phyloP scores from a whole-genome alignment of 2,888 invertebrate species.

The Athalia cordata region DNA sequence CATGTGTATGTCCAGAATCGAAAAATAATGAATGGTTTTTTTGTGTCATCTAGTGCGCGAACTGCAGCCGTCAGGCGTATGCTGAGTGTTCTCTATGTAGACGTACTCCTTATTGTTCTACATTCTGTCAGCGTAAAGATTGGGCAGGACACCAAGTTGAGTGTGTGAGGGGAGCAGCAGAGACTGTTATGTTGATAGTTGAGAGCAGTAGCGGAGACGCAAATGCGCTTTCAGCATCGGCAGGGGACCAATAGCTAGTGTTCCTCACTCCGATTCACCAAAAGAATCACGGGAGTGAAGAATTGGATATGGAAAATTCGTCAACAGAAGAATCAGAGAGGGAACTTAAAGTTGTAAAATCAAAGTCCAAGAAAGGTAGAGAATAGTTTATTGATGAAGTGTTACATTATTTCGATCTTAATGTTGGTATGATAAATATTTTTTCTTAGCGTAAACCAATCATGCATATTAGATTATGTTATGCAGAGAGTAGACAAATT shows the following conservation, averaged over 20 bases:
- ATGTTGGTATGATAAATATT: background rate
- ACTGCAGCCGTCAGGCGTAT: constrained; percentile 91
- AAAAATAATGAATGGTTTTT: constrained; percentile 44
- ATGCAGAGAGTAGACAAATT: too few species aligned
- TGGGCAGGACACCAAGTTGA: constrained; percentile 92
- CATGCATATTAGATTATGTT: too few species aligned
- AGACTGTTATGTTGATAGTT: constrained; percentile 91
- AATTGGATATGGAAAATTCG: constrained; percentile 44
- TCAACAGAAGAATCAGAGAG: constrained; percentile 51
- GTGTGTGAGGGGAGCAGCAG: constrained; percentile 84
- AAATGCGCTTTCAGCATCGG: constrained; percentile 59
- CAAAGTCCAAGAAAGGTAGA: constrained; percentile 51
- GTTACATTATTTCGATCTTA: constrained; percentile 16
- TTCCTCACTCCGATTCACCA: constrained; percentile 62
- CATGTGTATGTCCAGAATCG: background rate
- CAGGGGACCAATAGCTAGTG: constrained; percentile 70
- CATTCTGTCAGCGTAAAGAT: constrained; percentile 92
- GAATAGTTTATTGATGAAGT: constrained; percentile 5
- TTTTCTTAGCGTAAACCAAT: too few species aligned
- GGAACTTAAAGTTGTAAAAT: constrained; percentile 49
- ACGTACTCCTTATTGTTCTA: constrained; percentile 91
- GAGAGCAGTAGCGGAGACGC: constrained; percentile 77
- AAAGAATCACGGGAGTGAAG: constrained; percentile 47
- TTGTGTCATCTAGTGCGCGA: constrained; percentile 82
- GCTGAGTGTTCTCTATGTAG: constrained; percentile 92